phyloP scores from a whole-genome alignment of 2,888 invertebrate genomes.

The Prosapia bicincta region DNA sequence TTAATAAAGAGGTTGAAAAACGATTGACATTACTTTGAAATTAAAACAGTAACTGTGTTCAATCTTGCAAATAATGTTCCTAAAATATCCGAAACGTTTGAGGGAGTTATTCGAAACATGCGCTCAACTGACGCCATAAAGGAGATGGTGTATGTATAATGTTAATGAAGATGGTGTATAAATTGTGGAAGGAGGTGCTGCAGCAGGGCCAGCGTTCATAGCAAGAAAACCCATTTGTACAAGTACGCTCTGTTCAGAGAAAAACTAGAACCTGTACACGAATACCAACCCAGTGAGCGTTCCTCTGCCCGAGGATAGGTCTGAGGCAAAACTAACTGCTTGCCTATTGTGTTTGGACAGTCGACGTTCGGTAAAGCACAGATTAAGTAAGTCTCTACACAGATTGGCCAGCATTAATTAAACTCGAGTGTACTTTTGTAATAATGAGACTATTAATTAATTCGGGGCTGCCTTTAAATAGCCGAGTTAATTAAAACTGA shows the following conservation, averaged over 20 bases:
- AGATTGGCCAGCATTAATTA: neutral
- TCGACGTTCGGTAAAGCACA: neutral
- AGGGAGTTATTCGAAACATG: too few species aligned
- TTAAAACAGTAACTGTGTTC: too few species aligned
- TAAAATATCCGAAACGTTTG: too few species aligned
- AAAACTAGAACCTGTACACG: neutral
- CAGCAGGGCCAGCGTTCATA: slow-evolving; percentile 14
- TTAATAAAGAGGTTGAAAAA: too few species aligned
- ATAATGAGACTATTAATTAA: slow-evolving; percentile 28
- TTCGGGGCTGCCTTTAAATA: slow-evolving; percentile 25
- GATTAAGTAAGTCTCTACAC: neutral
- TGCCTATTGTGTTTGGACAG: neutral
- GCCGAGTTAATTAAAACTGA: slow-evolving; percentile 28
- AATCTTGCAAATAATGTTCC: too few species aligned
- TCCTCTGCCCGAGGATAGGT: neutral
- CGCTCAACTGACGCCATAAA: too few species aligned
- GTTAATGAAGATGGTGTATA: slow-evolving; percentile 21
- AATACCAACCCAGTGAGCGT: neutral
- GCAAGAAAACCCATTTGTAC: slow-evolving; percentile 22
- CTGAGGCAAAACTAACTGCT: neutral
- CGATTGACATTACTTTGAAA: too few species aligned
- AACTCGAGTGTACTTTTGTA: slow-evolving; percentile 24
- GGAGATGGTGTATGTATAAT: slow-evolving; percentile 22
- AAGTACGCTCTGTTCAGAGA: neutral
- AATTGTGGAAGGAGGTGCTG: slow-evolving; percentile 15